Evolutionary conservation across 2,113 vertebrate genomes (phyloP).

Genomic region (Peromyscus maniculatus): DNA sequence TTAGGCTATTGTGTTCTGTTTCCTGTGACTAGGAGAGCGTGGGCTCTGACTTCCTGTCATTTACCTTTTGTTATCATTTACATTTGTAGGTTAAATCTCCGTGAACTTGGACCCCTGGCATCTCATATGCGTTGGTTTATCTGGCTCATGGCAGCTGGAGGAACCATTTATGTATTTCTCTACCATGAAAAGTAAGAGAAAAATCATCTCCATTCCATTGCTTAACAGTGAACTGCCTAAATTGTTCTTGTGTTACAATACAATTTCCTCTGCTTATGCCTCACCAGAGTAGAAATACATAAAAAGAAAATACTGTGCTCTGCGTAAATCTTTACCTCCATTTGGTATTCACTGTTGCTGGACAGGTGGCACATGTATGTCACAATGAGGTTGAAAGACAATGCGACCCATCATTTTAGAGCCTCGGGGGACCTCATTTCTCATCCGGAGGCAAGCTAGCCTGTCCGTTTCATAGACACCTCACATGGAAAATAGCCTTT

Average conservation of each 20-base stretch:
- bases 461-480: background rate
- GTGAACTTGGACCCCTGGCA: conserved; percentile 96
- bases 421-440: background rate
- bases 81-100: conserved; percentile 95
- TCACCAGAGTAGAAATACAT: conserved; percentile 76
- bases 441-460: background rate
- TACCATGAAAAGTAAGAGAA: conserved; percentile 97
- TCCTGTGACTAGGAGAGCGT: background rate
- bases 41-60: background rate
- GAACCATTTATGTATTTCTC: conserved; percentile 97
- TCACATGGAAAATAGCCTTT: background rate
- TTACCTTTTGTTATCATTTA: conserved; percentile 77
- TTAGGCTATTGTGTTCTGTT: background rate
- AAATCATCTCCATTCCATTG: conserved; percentile 73
- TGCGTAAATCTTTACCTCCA: background rate
- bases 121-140: conserved; percentile 99
- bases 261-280: conserved; percentile 10
- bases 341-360: background rate
- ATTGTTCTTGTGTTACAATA: background rate
- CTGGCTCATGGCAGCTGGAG: conserved; percentile 98
- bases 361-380: background rate
- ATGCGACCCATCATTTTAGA: background rate
- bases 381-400: background rate
- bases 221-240: conserved; percentile 52
- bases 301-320: conserved; percentile 50